These are phyloP conservation scores for Zenarchopterus dispar DNA, from an alignment of 2,797 vertebrate species.

Conservation along the genomic window DNA sequence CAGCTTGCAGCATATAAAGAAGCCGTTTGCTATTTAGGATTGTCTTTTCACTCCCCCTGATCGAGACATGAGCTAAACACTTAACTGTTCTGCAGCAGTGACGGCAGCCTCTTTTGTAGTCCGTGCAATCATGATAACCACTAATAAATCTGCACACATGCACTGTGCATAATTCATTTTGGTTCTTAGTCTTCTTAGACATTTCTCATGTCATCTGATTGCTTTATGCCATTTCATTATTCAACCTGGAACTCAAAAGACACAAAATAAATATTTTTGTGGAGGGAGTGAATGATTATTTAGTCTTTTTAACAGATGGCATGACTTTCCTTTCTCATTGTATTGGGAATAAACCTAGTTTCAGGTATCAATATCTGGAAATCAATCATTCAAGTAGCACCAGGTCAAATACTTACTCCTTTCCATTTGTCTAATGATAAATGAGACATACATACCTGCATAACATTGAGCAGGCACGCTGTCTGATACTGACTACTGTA, in stretches of 20 bases:
- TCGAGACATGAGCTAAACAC: constrained; percentile 76
- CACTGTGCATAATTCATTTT: neutral
- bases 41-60: constrained; percentile 76
- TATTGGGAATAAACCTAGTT: neutral
- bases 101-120: constrained; percentile 15
- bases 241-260: too few relatives aligned
- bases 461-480: too few relatives aligned
- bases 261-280: too few relatives aligned
- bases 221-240: neutral
- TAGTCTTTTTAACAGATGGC: neutral
- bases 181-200: neutral
- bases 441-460: too few relatives aligned
- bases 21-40: constrained; percentile 80
- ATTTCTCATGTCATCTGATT: neutral
- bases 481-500: too few relatives aligned
- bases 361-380: neutral
- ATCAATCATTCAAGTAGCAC: too few relatives aligned
- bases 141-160: neutral
- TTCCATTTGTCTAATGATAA: too few relatives aligned
- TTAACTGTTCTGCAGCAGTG: constrained; percentile 35
- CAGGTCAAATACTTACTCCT: too few relatives aligned
- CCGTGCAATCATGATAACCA: neutral
- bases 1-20: constrained; percentile 80
- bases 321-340: neutral
- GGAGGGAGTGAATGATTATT: too few relatives aligned